A percentile compares a stretch with the other conserved stretches of the same genome.
Conservation (phyloP, 2,113 vertebrate genomes). For the Pristiophorus japonicus region DNA sequence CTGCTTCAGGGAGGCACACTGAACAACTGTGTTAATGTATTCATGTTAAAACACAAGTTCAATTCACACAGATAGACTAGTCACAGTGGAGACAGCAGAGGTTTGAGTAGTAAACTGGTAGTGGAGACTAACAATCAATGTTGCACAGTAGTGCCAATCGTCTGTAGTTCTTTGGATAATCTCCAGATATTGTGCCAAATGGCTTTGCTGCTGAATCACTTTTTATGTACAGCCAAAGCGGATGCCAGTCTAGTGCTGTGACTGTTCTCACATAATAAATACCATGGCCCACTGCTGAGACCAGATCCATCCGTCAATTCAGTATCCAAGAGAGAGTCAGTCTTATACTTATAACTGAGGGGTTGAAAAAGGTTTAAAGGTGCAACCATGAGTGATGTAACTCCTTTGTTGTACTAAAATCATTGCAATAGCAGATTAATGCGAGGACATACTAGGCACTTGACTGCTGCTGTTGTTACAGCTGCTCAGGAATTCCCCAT, state of each 20-base stretch:
- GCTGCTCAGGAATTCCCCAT: neutral
- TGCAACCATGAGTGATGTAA: neutral
- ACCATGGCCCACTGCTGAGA: too few species aligned
- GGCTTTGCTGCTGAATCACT: conserved; percentile 2
- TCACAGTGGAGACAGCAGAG: neutral
- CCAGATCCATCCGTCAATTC: neutral
- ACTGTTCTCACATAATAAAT: conserved; percentile 13
- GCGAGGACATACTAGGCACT: neutral
- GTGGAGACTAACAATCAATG: neutral
- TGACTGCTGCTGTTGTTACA: neutral
- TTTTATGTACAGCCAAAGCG: conserved; percentile 8
- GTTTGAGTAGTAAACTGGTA: too few species aligned
- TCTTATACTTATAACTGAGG: neutral
- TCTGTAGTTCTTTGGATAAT: neutral
- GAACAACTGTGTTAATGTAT: neutral
- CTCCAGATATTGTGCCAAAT: conserved; percentile 7
- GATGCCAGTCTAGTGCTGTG: neutral
- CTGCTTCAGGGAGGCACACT: neutral
- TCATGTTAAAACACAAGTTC: neutral
- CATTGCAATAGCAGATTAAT: neutral
- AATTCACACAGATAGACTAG: neutral
- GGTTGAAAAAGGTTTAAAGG: neutral
- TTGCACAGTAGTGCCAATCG: neutral
- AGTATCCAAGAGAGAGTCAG: neutral
- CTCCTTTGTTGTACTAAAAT: neutral